Evolutionary conservation across 2,113 vertebrate species (phyloP), one percentile per base, ranked within the genome.

Genomic region (Upupa epops): DNA sequence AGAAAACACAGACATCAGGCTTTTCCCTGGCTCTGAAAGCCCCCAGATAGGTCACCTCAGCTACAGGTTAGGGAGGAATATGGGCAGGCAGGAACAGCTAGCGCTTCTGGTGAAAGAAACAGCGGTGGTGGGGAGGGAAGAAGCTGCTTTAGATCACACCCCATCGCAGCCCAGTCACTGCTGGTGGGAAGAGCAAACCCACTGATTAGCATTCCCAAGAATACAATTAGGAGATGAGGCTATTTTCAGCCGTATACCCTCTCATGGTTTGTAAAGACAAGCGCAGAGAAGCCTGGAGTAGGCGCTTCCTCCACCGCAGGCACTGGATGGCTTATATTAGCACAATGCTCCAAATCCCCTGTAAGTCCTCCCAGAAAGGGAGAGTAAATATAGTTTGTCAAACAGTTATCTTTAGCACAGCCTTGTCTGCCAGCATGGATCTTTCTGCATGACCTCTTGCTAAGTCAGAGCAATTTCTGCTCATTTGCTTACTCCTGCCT

Each of bases 381-480:
- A 96, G 91, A 95, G 84, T 95, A 96, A 96, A 96, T 96, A 96
- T 95, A 96, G 94, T 92, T 94, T 85, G 71, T 94, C 95, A 92
- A 94, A 93, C 59, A 89, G 95, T 93, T 96, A 96, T 96, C 95
- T 96, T 96, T 96, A 95, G 96, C 94, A 94, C 89, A 85, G 95
- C 89, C 95, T 96, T 11, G 60, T 73, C 96, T 96, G 92, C 91
- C 86, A 95, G 78, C 89, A 87, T 60, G 72, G 84, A 95, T 94
- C 95, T 91, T 96, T 96, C 90, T 93, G 89, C 87, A 74, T 93
- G 95, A 95, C 95, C 96, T 95, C 95, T 89, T 90, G 70, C 86
- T 94, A 96, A 95, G 91, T 93, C 95, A 95, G 84, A 78, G 92
- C 90, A 87, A 92, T 90, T 94, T 93, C 90, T 95, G 82, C 93